Evolutionary conservation across 2,888 invertebrate genomes (phyloP).

Genomic region (Caenorhabditis sp.): DNA sequence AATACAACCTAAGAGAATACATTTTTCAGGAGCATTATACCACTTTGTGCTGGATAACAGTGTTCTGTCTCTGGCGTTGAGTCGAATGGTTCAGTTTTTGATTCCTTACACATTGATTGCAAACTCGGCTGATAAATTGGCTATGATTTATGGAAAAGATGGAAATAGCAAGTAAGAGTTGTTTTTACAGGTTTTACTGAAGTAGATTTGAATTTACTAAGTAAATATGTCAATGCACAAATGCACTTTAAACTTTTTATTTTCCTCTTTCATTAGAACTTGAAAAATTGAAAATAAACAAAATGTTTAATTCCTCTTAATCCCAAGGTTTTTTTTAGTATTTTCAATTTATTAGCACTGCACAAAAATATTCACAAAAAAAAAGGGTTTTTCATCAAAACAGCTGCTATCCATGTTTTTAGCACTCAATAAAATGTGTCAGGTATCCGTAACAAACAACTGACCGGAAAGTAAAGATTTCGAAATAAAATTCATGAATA

Average conservation of each 20-base stretch:
- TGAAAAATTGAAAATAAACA: too few species aligned
- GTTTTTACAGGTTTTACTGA: too few species aligned
- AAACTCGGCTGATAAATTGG: slow-evolving; percentile 51
- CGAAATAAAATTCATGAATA: background rate
- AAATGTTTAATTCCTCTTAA: too few species aligned
- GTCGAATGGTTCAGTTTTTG: slow-evolving; percentile 47
- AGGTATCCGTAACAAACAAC: background rate
- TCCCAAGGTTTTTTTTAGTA: too few species aligned
- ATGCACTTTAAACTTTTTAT: too few species aligned
- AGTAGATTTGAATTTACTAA: too few species aligned
- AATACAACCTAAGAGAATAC: background rate
- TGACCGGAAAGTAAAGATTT: background rate
- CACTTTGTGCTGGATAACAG: slow-evolving; percentile 42
- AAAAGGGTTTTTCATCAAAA: too few species aligned
- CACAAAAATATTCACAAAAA: too few species aligned
- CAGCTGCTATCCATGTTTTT: background rate
- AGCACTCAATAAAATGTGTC: slow-evolving; percentile 23
- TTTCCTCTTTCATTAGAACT: too few species aligned
- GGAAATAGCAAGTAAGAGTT: slow-evolving; percentile 31
- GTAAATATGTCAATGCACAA: too few species aligned
- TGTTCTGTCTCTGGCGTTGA: slow-evolving; percentile 40
- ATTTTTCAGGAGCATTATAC: slow-evolving; percentile 43
- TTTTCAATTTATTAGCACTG: too few species aligned
- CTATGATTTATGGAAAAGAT: slow-evolving; percentile 29
- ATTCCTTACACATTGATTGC: slow-evolving; percentile 62